Evolutionary conservation across 2,113 vertebrate genomes (phyloP), one percentile per base, ranked within the genome.

Genomic region (Rhynchomys soricoides): DNA sequence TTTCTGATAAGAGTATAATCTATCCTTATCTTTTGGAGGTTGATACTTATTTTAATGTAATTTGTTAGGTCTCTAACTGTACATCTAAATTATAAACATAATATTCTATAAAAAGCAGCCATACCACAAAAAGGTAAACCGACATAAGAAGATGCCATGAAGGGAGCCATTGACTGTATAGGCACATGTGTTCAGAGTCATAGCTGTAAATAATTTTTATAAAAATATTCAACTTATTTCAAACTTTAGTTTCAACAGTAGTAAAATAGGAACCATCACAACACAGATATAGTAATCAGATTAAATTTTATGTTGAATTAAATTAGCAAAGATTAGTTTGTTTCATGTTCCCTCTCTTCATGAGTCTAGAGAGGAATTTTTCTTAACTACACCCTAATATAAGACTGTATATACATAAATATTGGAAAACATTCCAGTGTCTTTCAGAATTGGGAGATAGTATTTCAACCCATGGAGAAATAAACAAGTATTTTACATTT

Each of bases 281-380:
- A 91, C 45, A 29, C 11, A 89, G 19, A 37, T 48, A 2, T 64
- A 55, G 59, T 86, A 82, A 86, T n/a, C 17, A 86, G 7, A 78
- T 86, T 31, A 70, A 87, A 45, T 85, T 90, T 66, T 74, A 62
- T 75, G 87, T 90, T 13, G 2, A 50, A 75, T 4, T 48, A 29
- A 79, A 57, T 73, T 26, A 93, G n/a, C 52, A 83, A 92, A n/a
- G 87, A 50, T n/a, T 93, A 83, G n/a, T 86, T 92, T 3, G 29
- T 81, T 66, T 90, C 19, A 57, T 62, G 29, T 31, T 10, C 17
- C 10, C 4, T 64, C 62, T 75, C 24, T 79, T 78, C 57, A 71
- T 88, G n/a, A 88, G 77, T 88, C 73, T 73, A 89, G 5, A 2
- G 40, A 86, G 21, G 45, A 37, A 86, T 88, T 6, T 91, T 90